Base-by-base conservation (phyloP, 2,888 invertebrate genomes). In the Protophormia terraenovae region DNA sequence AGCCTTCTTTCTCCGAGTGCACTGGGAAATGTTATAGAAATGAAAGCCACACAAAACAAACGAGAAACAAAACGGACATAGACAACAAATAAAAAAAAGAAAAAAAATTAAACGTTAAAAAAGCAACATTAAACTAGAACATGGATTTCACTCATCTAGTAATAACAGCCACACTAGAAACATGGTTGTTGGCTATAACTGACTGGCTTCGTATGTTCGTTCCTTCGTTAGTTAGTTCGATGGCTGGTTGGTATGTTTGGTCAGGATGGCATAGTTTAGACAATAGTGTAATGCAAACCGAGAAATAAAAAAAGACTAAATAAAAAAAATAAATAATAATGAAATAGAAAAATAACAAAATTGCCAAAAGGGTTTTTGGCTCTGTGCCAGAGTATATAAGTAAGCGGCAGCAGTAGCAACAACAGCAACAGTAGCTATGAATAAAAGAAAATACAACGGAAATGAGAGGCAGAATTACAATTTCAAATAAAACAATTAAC, bases 401-500 rank as follows among this genome's bases (percentile, higher is more conserved):
- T n/a, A 38, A 41, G 0, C 8, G 47, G 12, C n/a, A 66, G 29
- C 14, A 47, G 16, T 24, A 24, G 24, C 5, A 41, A 19, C 24
- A 14, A 7, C 7, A 62, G 32, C 3, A 38, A 45, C 45, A 62
- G 6, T 5, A 29, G 41, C 27, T 27, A 6, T 38, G 38, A 71
- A 29, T 22, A 32, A 35, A 41, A 50, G 45, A 38, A 41, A 14
- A 73, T 24, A 58, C 8, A 82, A 58, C 58, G 71, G 72, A 77
- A 81, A 84, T 77, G 77, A 84, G 77, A 45, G 64, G 64, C 75
- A 64, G 38, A 58, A 81, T 77, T 72, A 73, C 84, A 81, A 72
- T 81, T 81, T 77, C 58, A 82, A 85, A 82, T 82, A 79, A 85
- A 82, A 85, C 78, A 85, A 85, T 82, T 85, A 82, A 85, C 73